Base-by-base conservation (phyloP, 2,888 invertebrate species). In the Sinopyrophorus schimmeli region DNA sequence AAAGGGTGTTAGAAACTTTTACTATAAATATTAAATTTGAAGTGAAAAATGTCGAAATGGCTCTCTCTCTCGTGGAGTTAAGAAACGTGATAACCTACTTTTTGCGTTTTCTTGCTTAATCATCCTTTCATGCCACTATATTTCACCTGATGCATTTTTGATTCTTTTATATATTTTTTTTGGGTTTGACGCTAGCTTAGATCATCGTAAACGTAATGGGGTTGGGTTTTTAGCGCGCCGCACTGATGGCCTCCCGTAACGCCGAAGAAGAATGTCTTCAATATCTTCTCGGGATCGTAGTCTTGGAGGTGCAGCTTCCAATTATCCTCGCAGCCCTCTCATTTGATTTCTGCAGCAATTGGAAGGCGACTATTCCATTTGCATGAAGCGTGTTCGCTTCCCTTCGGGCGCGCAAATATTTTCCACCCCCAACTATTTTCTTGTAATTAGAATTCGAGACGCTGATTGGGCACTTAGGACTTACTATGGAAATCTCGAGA, bases 281-380 rank as follows among this genome's bases (percentile, higher is more conserved):
- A 38, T 38, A 38, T 46, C 31, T 24, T 26, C 14, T 17, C 30
- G 38, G 38, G 28, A 38, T 46, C 38, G 38, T 43, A 53, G 51
- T 51, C 41, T 47, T 9, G 44, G 46, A 47, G 48, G 41, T 39
- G 47, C 52, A 58, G 54, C 56, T 64, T 66, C 64, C 65, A 66
- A 66, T 66, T 66, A 65, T 62, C 61, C 62, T n/a, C 52, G 48
- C 54, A 59, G 61, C 31, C 65, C 63, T 65, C 64, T 65, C 64
- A 65, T 65, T 65, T 65, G 64, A 60, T 65, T 66, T 65, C 62
- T 61, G 62, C 63, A 65, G 64, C 54, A 62, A 59, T 57, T 59
- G 31, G 43, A 54, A 28, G 44, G 55, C 44, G 51, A 52, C 48
- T 47, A 42, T 43, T 41, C 55, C 55, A 47, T 63, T 63, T 61